Conservation (phyloP, 2,888 invertebrate genomes). For the Nomada fucata region DNA sequence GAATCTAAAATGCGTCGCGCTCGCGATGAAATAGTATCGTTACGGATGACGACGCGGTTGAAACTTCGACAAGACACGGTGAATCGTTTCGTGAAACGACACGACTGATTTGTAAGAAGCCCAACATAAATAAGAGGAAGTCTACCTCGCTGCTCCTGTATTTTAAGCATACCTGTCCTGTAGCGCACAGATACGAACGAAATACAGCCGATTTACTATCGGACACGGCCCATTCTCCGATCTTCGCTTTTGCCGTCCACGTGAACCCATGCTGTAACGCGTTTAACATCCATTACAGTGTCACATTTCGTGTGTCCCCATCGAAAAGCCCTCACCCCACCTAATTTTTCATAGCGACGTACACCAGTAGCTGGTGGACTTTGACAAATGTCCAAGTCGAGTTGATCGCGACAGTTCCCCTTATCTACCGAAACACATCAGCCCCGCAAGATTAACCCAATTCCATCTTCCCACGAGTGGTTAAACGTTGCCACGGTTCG, state of each 20-base stretch:
- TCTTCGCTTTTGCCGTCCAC: neutral
- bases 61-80: too few species aligned
- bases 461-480: slow-evolving; percentile 66
- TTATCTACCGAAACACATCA: slow-evolving; percentile 45
- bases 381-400: slow-evolving; percentile 61
- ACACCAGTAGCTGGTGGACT: slow-evolving; percentile 43
- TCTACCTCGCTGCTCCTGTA: neutral
- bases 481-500: slow-evolving; percentile 40
- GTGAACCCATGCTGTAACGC: slow-evolving; percentile 5
- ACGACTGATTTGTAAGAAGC: too few species aligned
- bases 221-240: neutral
- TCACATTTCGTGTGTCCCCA: slow-evolving; percentile 2
- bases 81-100: too few species aligned
- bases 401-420: slow-evolving; percentile 25
- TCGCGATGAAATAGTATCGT: too few species aligned
- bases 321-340: neutral
- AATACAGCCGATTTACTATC: slow-evolving; percentile 11
- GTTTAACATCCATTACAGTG: slow-evolving; percentile 36
- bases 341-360: slow-evolving; percentile 36
- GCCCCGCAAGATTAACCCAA: slow-evolving; percentile 64
- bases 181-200: neutral
- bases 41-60: too few species aligned
- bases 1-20: too few species aligned
- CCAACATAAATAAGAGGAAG: too few species aligned
- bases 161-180: neutral